These are phyloP conservation scores for Thymelicus lineola DNA, from an alignment of 2,888 invertebrate species.

Conservation along the genomic window DNA sequence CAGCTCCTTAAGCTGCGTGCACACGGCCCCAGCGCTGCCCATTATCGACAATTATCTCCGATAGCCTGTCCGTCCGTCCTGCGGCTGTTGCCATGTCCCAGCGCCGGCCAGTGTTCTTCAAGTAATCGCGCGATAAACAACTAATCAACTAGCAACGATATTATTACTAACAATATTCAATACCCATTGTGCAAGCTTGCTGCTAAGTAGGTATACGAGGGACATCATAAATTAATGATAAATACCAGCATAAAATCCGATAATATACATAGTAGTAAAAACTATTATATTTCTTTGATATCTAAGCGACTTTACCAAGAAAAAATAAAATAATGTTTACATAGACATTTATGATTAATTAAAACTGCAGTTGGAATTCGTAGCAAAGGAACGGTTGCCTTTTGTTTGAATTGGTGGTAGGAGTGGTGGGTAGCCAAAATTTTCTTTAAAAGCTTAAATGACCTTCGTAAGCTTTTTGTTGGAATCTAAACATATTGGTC, in stretches of 20 bases:
- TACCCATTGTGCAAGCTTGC: neutral
- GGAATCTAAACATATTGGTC: no score
- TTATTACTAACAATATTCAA: neutral
- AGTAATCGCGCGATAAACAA: slow-evolving; percentile 19
- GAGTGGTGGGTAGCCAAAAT: no score
- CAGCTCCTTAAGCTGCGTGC: slow-evolving; percentile 60
- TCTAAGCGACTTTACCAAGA: no score
- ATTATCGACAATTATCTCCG: slow-evolving; percentile 61
- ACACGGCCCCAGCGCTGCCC: slow-evolving; percentile 60
- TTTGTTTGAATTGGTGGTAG: no score
- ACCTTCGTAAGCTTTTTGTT: no score
- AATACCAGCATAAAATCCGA: neutral
- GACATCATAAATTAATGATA: neutral
- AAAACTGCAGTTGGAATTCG: no score
- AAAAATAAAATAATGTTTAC: no score
- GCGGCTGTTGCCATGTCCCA: slow-evolving; percentile 1
- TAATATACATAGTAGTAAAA: neutral
- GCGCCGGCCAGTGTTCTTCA: neutral
- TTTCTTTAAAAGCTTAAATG: no score
- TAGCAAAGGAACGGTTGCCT: no score
- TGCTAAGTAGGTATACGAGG: neutral
- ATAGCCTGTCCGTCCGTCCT: slow-evolving; percentile 38
- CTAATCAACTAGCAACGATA: neutral
- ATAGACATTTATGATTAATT: no score
- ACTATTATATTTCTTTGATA: no score